phyloP scores from a whole-genome alignment of 2,113 vertebrate species.

The Cercopithecus mona region DNA sequence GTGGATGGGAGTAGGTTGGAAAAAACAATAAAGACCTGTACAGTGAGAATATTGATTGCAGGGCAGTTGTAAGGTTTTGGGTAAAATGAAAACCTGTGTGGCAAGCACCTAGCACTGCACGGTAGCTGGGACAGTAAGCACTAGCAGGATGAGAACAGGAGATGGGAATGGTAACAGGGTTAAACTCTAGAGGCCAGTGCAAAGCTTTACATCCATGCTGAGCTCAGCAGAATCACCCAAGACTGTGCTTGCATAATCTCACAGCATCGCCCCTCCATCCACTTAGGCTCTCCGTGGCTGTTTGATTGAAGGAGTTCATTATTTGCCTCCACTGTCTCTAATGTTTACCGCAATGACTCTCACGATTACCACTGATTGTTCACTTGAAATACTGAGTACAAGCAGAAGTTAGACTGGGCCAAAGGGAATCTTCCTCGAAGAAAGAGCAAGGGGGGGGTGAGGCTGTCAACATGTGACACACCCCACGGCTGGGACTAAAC shows the following conservation, averaged over 20 bases:
- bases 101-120: fast-evolving
- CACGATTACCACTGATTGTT: not conserved
- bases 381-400: not conserved
- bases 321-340: not conserved
- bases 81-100: not conserved
- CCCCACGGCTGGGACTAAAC: not conserved
- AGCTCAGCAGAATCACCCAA: not conserved
- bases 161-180: fast-evolving
- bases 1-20: fast-evolving
- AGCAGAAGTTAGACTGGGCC: not conserved
- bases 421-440: not conserved
- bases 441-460: not conserved
- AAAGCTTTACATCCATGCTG: not conserved
- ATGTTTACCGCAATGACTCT: not conserved
- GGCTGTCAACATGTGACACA: not conserved
- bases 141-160: not conserved
- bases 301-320: not conserved
- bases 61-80: not conserved
- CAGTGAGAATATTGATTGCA: not conserved
- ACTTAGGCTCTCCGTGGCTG: not conserved
- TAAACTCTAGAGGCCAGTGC: not conserved
- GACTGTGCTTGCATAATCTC: not conserved
- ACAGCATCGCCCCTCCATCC: not conserved
- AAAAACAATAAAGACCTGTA: not conserved
- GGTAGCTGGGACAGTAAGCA: fast-evolving